These are phyloP conservation scores for Ceramica pisi DNA, from an alignment of 2,888 invertebrate species.

Conservation along the genomic window DNA sequence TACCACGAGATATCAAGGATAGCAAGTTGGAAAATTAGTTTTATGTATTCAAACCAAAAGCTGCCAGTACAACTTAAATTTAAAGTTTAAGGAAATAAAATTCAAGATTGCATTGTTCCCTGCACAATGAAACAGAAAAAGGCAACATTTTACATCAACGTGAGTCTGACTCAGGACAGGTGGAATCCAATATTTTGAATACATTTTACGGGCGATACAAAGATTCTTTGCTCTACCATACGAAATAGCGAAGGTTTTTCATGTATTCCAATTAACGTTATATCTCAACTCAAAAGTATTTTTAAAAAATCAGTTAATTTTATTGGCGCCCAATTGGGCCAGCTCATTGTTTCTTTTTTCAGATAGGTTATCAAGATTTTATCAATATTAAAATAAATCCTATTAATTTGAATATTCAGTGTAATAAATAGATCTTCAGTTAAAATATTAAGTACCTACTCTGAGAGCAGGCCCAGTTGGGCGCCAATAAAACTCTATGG, in stretches of 20 bases:
- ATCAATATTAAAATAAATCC: too few relatives aligned
- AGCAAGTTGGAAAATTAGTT: not conserved
- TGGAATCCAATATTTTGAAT: conserved; percentile 33
- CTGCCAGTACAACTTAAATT: not conserved
- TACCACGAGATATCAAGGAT: not conserved
- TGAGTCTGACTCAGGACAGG: not conserved
- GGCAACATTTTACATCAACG: conserved; percentile 21
- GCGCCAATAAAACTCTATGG: conserved; percentile 14
- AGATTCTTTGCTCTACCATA: conserved; percentile 8
- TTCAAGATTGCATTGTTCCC: conserved; percentile 35
- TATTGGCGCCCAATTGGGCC: conserved; percentile 17
- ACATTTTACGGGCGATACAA: conserved; percentile 44
- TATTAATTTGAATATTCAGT: too few relatives aligned
- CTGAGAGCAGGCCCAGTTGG: conserved; percentile 13
- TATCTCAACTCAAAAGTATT: not conserved
- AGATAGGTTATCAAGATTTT: too few relatives aligned
- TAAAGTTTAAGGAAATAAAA: conserved; percentile 10
- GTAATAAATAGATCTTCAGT: too few relatives aligned
- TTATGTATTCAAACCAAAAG: not conserved
- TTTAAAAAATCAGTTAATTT: not conserved
- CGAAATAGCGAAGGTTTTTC: conserved; percentile 4
- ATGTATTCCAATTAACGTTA: conserved; percentile 12
- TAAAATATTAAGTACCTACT: too few relatives aligned
- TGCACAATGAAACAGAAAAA: conserved; percentile 16
- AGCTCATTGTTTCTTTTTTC: too few relatives aligned